Base-by-base conservation (phyloP, 1,140 invertebrate genomes). In the Neodiprion pinetum region DNA sequence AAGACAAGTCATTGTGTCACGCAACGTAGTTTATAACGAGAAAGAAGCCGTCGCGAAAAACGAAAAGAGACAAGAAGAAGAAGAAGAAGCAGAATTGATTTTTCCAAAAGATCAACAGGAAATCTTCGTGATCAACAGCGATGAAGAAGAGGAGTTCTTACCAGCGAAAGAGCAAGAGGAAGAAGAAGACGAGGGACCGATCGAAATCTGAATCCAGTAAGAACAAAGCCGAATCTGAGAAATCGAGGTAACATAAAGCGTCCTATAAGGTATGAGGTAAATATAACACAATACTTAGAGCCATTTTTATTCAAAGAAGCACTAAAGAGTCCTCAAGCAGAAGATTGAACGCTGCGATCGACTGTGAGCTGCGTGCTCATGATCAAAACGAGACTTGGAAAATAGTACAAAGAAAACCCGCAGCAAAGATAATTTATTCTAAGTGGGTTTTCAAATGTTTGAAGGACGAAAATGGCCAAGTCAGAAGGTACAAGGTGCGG, bases 361-460 rank as follows among this genome's bases (percentile, higher is more conserved):
- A 21, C 17, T 21, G 17, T 21, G 17, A 21, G 17, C 17, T 78
- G n/a, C 28, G 28, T 70, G 72, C 72, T 67, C 71, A 76, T 68
- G 65, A 11, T 48, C 49, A 78, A 50, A 73, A 79, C 65, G 48
- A 75, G 61, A 50, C 78, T 68, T 82, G 81, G 80, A 76, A 65
- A 77, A 76, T 83, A 71, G 75, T 78, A 11, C 53, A 79, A 50
- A 76, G 79, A 74, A 76, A 74, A 10, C 28, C 12, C 61, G 74
- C 75, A 73, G 72, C 72, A 5, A 82, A 77, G 72, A 7, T 73
- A 10, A 81, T 82, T 7, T 67, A 67, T 47, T 79, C 76, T 53
- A 82, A 79, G 76, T 82, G 82, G 79, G 78, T 82, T 1, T 83
- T 83, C 47, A 83, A 81, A 74, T 21, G 17, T 21, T 21, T 21